Percentiles rank a stretch among this genome's conserved stretches.
These are phyloP conservation scores for Xenus cinereus DNA, from an alignment of 2,113 vertebrate genomes.

Conservation along the genomic window DNA sequence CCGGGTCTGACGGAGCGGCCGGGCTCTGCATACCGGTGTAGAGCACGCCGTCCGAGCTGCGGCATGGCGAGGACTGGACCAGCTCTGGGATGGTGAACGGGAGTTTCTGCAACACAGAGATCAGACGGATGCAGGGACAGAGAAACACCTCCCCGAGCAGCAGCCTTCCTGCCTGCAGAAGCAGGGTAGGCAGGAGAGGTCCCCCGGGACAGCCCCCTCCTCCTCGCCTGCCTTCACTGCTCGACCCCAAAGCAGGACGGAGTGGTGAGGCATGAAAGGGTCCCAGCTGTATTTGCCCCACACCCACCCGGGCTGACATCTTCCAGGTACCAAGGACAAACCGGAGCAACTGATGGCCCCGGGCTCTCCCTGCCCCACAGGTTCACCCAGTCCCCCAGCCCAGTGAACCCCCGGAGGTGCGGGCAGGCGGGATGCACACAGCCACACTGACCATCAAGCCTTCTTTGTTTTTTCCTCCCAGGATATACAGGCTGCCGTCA, in stretches of 20 bases:
- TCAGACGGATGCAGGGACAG: neutral
- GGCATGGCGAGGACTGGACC: conserved; percentile 94
- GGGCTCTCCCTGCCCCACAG: fast-evolving
- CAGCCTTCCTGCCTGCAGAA: neutral
- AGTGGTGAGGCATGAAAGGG: neutral
- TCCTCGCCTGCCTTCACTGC: neutral
- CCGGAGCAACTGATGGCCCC: fast-evolving
- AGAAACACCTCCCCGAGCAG: neutral
- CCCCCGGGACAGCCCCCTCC: too few relatives aligned
- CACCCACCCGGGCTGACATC: neutral
- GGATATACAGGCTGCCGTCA: conserved; percentile 92
- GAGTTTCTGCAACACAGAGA: conserved; percentile 82
- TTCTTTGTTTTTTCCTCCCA: conserved; percentile 90
- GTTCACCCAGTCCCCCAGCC: neutral
- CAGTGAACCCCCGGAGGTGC: fast-evolving
- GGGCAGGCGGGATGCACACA: neutral
- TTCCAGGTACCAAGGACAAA: neutral
- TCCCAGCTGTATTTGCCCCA: neutral
- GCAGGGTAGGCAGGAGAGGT: neutral
- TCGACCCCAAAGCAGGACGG: neutral
- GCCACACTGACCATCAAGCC: conserved; percentile 87
- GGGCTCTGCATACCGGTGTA: conserved; percentile 81
- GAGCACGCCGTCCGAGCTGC: conserved; percentile 92
- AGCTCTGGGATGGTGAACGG: conserved; percentile 96
- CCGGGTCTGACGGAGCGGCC: fast-evolving